Evolutionary conservation across 2,797 vertebrate genomes (phyloP).

Genomic region (Valencia hispanica): DNA sequence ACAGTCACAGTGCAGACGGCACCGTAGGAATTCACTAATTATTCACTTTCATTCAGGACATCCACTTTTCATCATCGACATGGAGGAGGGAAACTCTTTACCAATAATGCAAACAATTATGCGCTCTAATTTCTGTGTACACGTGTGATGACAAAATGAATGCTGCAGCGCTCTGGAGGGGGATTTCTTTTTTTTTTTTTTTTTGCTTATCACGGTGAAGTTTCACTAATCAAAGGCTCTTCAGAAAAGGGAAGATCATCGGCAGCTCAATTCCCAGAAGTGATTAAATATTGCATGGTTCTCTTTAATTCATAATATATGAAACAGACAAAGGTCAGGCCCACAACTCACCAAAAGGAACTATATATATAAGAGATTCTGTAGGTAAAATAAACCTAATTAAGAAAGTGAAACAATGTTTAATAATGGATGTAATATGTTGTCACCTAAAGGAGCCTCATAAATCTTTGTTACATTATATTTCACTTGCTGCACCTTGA

Average conservation of each 20-base stretch:
- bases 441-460: background rate
- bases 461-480: background rate
- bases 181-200: background rate
- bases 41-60: conserved; percentile 44
- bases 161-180: conserved; percentile 17
- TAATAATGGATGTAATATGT: background rate
- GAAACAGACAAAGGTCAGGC: conserved; percentile 32
- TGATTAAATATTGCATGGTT: conserved; percentile 46
- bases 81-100: conserved; percentile 17
- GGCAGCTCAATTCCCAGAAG: conserved; percentile 32
- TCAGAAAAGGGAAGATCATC: conserved; percentile 28
- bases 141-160: conserved; percentile 37
- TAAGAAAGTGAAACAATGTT: conserved; percentile 5
- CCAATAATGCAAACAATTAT: conserved; percentile 44
- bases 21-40: conserved; percentile 28
- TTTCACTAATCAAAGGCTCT: conserved; percentile 40
- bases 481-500: background rate
- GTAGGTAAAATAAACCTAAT: conserved; percentile 2
- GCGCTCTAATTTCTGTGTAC: conserved; percentile 36
- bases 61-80: conserved; percentile 28
- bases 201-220: conserved; percentile 36
- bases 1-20: conserved; percentile 23
- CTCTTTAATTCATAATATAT: conserved; percentile 46
- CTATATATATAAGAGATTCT: conserved; percentile 9
- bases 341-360: conserved; percentile 16